Conservation (phyloP, 2,113 vertebrate species). For the Alexandromys fortis region DNA sequence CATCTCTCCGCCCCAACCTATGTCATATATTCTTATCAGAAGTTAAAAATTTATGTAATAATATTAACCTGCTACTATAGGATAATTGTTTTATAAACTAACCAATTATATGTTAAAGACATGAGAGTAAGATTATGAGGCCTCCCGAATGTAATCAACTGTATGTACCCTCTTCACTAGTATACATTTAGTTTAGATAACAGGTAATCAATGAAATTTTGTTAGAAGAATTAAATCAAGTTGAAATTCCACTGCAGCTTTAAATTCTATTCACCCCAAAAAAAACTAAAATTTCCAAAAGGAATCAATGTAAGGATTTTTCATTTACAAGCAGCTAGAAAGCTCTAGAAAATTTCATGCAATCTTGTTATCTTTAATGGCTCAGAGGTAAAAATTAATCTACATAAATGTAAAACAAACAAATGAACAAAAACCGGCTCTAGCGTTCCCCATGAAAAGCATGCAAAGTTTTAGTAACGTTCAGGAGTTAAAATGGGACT, state of each 20-base stretch:
- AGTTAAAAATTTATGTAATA: background rate
- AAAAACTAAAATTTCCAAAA: background rate
- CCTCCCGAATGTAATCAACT: background rate
- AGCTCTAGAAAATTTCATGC: background rate
- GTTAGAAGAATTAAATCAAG: background rate
- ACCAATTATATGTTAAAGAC: background rate
- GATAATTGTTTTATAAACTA: background rate
- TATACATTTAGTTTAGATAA: background rate
- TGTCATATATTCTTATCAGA: background rate
- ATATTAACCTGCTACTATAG: background rate
- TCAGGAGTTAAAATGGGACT: background rate
- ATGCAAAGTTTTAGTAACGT: background rate
- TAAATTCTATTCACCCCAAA: constrained; percentile 22
- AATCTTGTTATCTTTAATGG: background rate
- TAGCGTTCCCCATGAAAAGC: background rate
- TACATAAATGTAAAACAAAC: background rate
- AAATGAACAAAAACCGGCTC: background rate
- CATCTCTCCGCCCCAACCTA: too few relatives aligned
- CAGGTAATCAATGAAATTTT: background rate
- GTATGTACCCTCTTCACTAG: background rate
- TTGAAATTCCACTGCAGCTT: background rate
- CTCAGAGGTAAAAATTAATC: constrained; percentile 20
- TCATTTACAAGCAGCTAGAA: background rate
- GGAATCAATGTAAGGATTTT: background rate
- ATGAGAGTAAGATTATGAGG: background rate